Evolutionary conservation across 2,888 invertebrate genomes (phyloP).

Genomic region (Ennomos quercinarius): DNA sequence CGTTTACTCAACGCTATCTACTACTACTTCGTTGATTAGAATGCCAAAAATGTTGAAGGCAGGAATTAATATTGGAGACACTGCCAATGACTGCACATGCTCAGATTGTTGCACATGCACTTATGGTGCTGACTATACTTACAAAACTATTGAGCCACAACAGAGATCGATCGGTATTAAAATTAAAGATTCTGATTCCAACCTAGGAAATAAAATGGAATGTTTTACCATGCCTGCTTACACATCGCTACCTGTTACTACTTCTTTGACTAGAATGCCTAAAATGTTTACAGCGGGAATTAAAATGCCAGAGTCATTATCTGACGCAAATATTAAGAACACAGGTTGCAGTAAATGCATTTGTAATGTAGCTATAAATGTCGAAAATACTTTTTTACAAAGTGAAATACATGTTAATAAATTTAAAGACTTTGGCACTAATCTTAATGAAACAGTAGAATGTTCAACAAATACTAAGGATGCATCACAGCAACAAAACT

Average conservation of each 20-base stretch:
- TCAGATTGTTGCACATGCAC: slow-evolving; percentile 55
- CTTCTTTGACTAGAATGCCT: slow-evolving; percentile 55
- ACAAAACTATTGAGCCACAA: slow-evolving; percentile 46
- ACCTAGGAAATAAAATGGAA: slow-evolving; percentile 29
- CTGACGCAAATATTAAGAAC: slow-evolving; percentile 39
- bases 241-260: slow-evolving; percentile 54
- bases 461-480: slow-evolving; percentile 2
- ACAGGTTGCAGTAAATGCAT: slow-evolving; percentile 55
- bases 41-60: slow-evolving; percentile 52
- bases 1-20: slow-evolving; percentile 50
- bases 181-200: slow-evolving; percentile 53
- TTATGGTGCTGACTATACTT: slow-evolving; percentile 35
- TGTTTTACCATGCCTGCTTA: slow-evolving; percentile 37
- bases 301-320: slow-evolving; percentile 54
- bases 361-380: background rate
- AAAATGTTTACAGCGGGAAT: slow-evolving; percentile 53
- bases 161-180: slow-evolving; percentile 54
- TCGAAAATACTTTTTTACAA: too few relatives aligned
- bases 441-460: slow-evolving; percentile 18
- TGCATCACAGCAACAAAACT: slow-evolving; percentile 5
- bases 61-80: slow-evolving; percentile 60
- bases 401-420: background rate
- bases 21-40: slow-evolving; percentile 57
- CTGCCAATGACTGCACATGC: slow-evolving; percentile 36
- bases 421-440: slow-evolving; percentile 16